phyloP scores from a whole-genome alignment of 2,888 invertebrate species.

The Nomada goodeniana region DNA sequence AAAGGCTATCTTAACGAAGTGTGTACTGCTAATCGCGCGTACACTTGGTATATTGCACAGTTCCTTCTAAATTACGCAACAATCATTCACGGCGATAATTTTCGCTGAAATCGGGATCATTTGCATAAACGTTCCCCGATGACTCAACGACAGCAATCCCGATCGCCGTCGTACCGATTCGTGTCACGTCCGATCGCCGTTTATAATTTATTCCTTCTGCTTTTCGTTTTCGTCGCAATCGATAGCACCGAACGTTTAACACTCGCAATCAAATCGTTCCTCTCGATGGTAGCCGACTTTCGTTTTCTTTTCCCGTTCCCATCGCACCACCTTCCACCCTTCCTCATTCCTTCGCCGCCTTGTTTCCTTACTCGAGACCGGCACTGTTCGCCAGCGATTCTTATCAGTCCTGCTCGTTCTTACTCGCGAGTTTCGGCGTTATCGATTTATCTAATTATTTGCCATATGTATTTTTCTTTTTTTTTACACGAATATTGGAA shows the following conservation, averaged over 20 bases:
- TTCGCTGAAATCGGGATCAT: background rate
- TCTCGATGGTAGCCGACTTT: slow-evolving; percentile 1
- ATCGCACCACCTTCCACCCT: background rate
- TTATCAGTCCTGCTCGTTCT: too few relatives aligned
- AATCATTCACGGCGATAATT: background rate
- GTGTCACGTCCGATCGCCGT: background rate
- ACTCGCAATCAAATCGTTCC: slow-evolving; percentile 9
- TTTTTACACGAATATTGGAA: background rate
- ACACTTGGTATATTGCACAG: background rate
- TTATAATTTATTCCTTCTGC: background rate
- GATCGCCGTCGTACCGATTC: slow-evolving; percentile 2
- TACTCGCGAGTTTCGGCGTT: background rate
- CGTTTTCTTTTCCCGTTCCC: slow-evolving; percentile 18
- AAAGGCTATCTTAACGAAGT: too few relatives aligned
- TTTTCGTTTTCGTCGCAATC: background rate
- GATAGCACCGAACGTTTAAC: background rate
- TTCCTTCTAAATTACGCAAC: background rate
- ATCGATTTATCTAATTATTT: background rate
- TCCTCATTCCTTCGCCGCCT: slow-evolving; percentile 1
- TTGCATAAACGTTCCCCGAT: background rate
- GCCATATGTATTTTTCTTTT: background rate
- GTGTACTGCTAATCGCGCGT: too few relatives aligned
- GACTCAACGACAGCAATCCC: slow-evolving; percentile 1
- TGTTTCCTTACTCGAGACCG: background rate
- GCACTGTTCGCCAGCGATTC: too few relatives aligned